Base-by-base conservation (phyloP, 2,797 vertebrate genomes). In the Myotis findleyi region DNA sequence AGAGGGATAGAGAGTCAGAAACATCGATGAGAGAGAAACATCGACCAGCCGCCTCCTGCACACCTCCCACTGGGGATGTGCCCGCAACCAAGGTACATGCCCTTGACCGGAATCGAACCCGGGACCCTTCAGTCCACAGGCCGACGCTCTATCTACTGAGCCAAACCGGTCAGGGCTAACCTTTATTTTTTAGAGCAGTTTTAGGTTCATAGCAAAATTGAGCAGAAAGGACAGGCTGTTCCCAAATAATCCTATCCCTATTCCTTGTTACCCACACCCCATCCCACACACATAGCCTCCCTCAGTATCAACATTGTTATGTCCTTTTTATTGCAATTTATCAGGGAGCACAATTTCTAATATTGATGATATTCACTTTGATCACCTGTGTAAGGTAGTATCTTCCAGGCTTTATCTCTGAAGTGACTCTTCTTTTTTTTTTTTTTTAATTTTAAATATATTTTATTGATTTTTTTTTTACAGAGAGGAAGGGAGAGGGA, bases 201-300 rank as follows among this genome's bases (percentile, higher is more conserved):
- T 73, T 53, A 83, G 44, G 33, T 83, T 75, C 57, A 83, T 73
- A 83, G 57, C 49, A 91, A 83, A 91, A 66, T 53, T 49, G 69
- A 64, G n/a, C 57, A 62, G 59, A 62, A 62, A 13, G 27, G 30
- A 62, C 59, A 62, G 25, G 27, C 25, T 14, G 59, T 30, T 85
- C 13, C 25, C 51, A 25, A 66, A 44, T 80, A 36, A 10, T 25
- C 18, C 25, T 77, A 20, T 38, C n/a, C 41, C 20, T 1, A 1
- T 14, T 38, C 62, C 17, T 21, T 14, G 21, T 25, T 7, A 23
- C 36, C 33, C 51, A 9, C 4, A 4, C 33, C 8, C n/a, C 66
- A 68, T 6, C 23, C 47, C 7, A 25, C 33, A 68, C 59, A 30
- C 59, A 53, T 27, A 47, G 2, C 7, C 27, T 72, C 53, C 53